phyloP scores from a whole-genome alignment of 1,140 invertebrate species.

The Plectrocnemia conspersa region DNA sequence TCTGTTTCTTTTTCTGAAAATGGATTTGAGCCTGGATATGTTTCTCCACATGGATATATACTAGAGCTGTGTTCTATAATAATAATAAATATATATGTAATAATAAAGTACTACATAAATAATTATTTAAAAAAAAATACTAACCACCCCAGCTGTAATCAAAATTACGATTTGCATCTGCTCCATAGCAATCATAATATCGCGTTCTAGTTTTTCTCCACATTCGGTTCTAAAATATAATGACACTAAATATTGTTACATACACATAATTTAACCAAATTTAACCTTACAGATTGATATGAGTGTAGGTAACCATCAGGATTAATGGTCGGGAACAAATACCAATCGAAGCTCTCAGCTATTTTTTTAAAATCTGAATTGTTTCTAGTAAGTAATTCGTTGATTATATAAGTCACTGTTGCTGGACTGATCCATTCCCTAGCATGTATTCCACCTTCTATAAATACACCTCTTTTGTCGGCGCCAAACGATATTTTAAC shows the following conservation, averaged over 20 bases:
- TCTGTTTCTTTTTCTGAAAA: conserved; percentile 14
- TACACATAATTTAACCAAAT: conserved; percentile 3
- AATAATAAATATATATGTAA: conserved; percentile 36
- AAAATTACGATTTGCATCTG: conserved; percentile 67
- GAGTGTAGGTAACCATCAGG: conserved; percentile 67
- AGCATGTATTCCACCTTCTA: conserved; percentile 54
- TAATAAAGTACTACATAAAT: conserved; percentile 12
- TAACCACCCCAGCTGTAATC: conserved; percentile 59
- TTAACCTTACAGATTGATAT: conserved; percentile 45
- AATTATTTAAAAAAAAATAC: background rate
- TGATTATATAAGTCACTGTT: conserved; percentile 54
- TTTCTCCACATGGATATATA: conserved; percentile 61
- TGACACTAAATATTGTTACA: background rate
- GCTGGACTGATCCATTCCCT: conserved; percentile 65
- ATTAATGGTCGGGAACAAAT: conserved; percentile 56
- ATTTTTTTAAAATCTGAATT: conserved; percentile 41
- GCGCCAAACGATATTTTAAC: conserved; percentile 51
- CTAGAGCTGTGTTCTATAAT: conserved; percentile 57
- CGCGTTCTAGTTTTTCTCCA: conserved; percentile 59
- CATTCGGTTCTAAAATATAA: conserved; percentile 47
- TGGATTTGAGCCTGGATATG: conserved; percentile 37
- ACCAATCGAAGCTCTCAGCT: conserved; percentile 55
- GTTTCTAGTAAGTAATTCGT: conserved; percentile 49
- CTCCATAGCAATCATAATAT: conserved; percentile 50
- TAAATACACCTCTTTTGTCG: conserved; percentile 40